Evolutionary conservation across 2,797 vertebrate species (phyloP), one percentile per base, ranked within the genome.

Genomic region (Pseudochirops cupreus): DNA sequence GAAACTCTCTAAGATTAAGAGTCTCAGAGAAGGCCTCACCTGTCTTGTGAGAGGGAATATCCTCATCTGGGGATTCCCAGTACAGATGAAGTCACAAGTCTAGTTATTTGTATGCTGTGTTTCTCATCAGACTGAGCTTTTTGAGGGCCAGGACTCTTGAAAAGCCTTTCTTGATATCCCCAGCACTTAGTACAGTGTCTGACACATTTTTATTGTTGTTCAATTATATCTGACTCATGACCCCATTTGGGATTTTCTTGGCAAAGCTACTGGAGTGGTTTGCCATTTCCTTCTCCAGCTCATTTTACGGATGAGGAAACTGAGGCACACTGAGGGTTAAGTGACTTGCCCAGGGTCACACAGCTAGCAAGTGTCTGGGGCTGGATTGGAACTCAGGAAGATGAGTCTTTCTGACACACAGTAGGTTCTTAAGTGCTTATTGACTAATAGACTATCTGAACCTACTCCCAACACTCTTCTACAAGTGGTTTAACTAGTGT

Each of bases 1-100:
- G 67, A 74, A n/a, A 74, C 16, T 74, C 59, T 62, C 4, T 21
- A 74, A 74, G n/a, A n/a, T 0, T 0, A 74, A 11, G 26, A 13
- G n/a, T 39, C 33, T 74, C n/a, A 39, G 33, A 74, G 62, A 74
- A 39, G 14, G 28, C 28, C 10, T 3, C 56, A 33, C 6, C 9
- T 31, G 54, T 94, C n/a, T 90, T 29, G 33, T 1, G 50, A 56
- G 59, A 53, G 91, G 21, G 53, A 13, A 90, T 87, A 54, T 94
- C 82, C 95, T 92, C 91, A 12, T 74, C 91, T 56, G 82, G 24
- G 93, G 92, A 95, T 92, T 58, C 16, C n/a, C 33, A 21, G 7
- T 74, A 21, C 18, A 16, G 2, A 39, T 21, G 67, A 74, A 74
- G 67, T 74, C 67, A 74, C 58, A 62, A 62, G 29, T 62, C 58